Percentiles rank a stretch among this genome's conserved stretches.
phyloP scores from a whole-genome alignment of 2,797 vertebrate species.

The Distichodus sexfasciatus region DNA sequence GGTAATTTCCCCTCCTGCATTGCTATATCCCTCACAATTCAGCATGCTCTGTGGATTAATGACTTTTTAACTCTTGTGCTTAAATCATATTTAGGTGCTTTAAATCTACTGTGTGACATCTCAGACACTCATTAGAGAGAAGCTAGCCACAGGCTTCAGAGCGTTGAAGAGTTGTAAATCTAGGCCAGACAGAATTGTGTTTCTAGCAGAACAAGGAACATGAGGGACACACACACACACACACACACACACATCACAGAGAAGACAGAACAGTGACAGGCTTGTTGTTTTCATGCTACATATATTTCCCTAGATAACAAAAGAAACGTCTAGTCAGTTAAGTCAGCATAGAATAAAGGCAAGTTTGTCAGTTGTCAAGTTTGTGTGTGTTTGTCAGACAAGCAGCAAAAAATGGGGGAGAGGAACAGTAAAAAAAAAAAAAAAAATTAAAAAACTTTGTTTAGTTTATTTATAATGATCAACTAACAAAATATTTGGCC shows the following conservation, averaged over 20 bases:
- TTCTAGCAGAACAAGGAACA: constrained; percentile 20
- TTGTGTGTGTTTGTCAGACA: background rate
- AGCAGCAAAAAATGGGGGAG: background rate
- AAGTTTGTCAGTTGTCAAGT: background rate
- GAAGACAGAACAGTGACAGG: background rate
- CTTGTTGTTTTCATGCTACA: background rate
- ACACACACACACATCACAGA: background rate
- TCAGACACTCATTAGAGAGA: constrained; percentile 11
- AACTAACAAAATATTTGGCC: no score
- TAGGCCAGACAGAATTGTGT: constrained; percentile 20
- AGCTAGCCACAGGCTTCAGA: constrained; percentile 23
- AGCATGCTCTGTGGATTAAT: constrained; percentile 10
- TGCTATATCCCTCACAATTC: constrained; percentile 7
- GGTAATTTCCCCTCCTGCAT: constrained; percentile 15
- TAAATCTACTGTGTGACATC: constrained; percentile 22
- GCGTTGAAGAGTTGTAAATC: constrained; percentile 29
- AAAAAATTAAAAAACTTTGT: background rate
- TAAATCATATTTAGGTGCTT: constrained; percentile 19
- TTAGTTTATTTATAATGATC: no score
- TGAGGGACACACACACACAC: background rate
- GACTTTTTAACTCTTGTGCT: background rate
- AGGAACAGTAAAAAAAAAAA: background rate
- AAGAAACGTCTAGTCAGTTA: background rate
- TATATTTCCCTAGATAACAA: background rate
- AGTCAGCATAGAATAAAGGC: background rate